Base-by-base conservation (phyloP, 2,797 vertebrate genomes). In the Syngnathus rostellatus region DNA sequence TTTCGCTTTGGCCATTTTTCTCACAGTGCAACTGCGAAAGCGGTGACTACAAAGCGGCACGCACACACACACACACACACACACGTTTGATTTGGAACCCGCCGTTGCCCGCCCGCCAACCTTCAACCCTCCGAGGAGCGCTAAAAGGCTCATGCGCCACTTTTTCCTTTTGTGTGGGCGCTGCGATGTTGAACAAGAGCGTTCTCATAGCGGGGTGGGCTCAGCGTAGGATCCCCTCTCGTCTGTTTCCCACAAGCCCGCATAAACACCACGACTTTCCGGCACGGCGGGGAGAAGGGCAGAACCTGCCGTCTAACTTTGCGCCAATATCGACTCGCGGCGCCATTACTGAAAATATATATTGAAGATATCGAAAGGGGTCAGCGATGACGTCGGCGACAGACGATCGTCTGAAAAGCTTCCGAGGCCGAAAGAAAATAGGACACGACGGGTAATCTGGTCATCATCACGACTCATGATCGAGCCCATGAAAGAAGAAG, bases 91-190 rank as follows among this genome's bases (percentile, higher is more conserved):
- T n/a, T 19, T 31, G 11, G 51, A 68, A 62, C 53, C 58, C 46
- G 77, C 72, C 23, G 31, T 31, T 31, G 31, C 31, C 79, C 74
- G 31, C 82, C 83, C 78, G 68, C 72, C 74, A 78, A 86, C 82
- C 81, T 85, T 83, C 80, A 87, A 80, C 81, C 73, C 85, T 83
- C 83, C 1, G 55, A 86, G 81, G 78, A 82, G 65, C 80, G 70
- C 74, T 75, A 68, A 85, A 82, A 74, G 72, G 68, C 66, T 70
- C 81, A 86, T 71, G 64, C 21, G 66, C 68, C 63, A 72, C 79
- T 79, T 84, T 81, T 81, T 80, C 73, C 81, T 81, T 31, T 77
- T 72, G 72, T 79, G 71, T 72, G 67, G 74, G 40, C 60, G 48
- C 62, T 67, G 72, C 51, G 65, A 77, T 75, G 71, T 69, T 72